Evolutionary conservation across 1,140 invertebrate species (phyloP).

Genomic region (Trachymyrmex cornetzi): DNA sequence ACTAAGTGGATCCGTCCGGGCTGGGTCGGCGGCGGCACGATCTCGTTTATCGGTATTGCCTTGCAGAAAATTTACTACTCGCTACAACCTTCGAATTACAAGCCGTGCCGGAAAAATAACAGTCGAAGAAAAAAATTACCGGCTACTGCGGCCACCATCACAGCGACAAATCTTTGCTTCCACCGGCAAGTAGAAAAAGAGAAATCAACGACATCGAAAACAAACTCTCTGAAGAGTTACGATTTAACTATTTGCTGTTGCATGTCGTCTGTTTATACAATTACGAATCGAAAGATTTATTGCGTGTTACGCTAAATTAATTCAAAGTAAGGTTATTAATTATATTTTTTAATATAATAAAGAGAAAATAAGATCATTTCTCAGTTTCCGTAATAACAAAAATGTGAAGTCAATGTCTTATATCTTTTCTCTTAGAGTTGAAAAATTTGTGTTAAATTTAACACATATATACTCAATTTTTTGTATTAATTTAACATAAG

Average conservation of each 20-base stretch:
- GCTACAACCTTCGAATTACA: constrained; percentile 74
- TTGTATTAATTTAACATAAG: too few relatives aligned
- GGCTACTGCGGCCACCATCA: constrained; percentile 61
- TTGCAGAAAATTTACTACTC: constrained; percentile 75
- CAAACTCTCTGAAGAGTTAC: constrained; percentile 34
- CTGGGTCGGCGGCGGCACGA: constrained; percentile 21
- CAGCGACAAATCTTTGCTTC: constrained; percentile 46
- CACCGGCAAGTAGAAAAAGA: constrained; percentile 46
- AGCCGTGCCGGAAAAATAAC: constrained; percentile 59
- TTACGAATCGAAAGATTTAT: constrained; percentile 10
- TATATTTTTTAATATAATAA: neutral
- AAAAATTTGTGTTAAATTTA: too few relatives aligned
- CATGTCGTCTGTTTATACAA: neutral
- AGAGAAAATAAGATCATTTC: neutral
- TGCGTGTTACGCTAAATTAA: neutral
- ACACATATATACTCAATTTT: too few relatives aligned
- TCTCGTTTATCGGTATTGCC: constrained; percentile 74
- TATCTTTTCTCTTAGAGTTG: neutral
- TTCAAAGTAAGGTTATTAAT: neutral
- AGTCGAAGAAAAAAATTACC: constrained; percentile 68
- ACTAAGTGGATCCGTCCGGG: constrained; percentile 73
- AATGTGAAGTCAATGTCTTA: neutral
- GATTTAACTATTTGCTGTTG: constrained; percentile 39
- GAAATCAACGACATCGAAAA: constrained; percentile 56
- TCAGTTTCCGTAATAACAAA: neutral